Percentiles rank a stretch among this genome's conserved stretches.
phyloP scores from a whole-genome alignment of 2,113 vertebrate genomes.

The Ammospiza caudacuta region DNA sequence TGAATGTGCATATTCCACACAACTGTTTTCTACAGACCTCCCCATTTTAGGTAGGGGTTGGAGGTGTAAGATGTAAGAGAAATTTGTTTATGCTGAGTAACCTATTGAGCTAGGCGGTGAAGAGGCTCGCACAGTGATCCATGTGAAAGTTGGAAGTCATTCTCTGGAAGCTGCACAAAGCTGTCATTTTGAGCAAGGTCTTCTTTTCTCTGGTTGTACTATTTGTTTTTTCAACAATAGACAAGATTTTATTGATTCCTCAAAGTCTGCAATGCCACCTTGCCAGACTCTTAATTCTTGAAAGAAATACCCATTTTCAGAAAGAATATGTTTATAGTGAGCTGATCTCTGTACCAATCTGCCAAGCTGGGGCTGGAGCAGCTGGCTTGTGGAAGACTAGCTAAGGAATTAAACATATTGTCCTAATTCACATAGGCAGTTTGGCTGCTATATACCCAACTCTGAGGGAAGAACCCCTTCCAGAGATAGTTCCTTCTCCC shows the following conservation, averaged over 20 bases:
- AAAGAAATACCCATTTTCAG: not conserved
- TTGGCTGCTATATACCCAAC: not conserved
- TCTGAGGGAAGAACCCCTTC: not conserved
- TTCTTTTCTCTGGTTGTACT: not conserved
- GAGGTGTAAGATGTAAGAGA: not conserved
- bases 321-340: not conserved
- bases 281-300: not conserved
- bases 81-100: not conserved
- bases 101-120: accelerated
- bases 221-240: not conserved
- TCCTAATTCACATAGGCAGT: not conserved
- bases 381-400: not conserved
- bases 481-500: not conserved
- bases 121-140: too few species aligned
- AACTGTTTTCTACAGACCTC: too few species aligned
- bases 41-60: not conserved
- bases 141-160: not conserved
- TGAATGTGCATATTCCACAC: not conserved
- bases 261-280: not conserved
- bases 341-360: not conserved
- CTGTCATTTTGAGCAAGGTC: not conserved
- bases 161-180: not conserved
- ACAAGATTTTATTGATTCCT: not conserved
- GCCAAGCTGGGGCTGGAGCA: not conserved
- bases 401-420: not conserved